Base-by-base conservation (phyloP, 2,113 vertebrate species). In the Triplophysa dalaica region DNA sequence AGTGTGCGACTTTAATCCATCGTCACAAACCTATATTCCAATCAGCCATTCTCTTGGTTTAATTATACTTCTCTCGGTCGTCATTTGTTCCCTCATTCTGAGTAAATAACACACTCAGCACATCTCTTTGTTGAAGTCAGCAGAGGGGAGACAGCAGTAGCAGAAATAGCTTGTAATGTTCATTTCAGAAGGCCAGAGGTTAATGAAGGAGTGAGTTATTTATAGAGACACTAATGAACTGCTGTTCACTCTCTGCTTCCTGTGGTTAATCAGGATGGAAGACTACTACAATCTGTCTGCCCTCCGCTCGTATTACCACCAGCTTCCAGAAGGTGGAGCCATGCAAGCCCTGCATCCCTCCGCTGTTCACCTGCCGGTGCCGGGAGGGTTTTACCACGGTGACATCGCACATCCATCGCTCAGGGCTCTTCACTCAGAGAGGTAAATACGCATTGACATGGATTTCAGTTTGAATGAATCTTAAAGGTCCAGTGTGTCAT, bases 251-350 rank as follows among this genome's bases (percentile, higher is more conserved):
- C 13, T 58, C n/a, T 21, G 54, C 52, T 61, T 19, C n/a, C 78
- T 79, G 56, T 64, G 2, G 84, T 4, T 74, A 17, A 70, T 41
- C 91, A 98, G 97, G 91, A 96, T 98, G 96, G 97, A 98, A 0
- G 97, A 98, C 78, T 96, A 95, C 2, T 93, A 97, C 87, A 97
- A 95, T 91, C 93, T 98, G 62, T 97, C 96, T 0, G 94, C 95
- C 0, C 91, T 98, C 66, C 88, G 95, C 52, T 95, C 95, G 10
- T 94, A 95, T 75, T 98, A 97, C 92, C 98, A 97, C 89, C 94
- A 95, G 0, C 87, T 96, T 80, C 95, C 95, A 13, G 88, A 92
- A 0, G 96, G 96, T 0, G 92, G 95, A 69, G 92, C 94, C 22
- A 92, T 97, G 86, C 93, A 95, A 0, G 92, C 94, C 1, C 92